Base-by-base conservation (phyloP, 2,888 invertebrate species). In the Xestia xanthographa region DNA sequence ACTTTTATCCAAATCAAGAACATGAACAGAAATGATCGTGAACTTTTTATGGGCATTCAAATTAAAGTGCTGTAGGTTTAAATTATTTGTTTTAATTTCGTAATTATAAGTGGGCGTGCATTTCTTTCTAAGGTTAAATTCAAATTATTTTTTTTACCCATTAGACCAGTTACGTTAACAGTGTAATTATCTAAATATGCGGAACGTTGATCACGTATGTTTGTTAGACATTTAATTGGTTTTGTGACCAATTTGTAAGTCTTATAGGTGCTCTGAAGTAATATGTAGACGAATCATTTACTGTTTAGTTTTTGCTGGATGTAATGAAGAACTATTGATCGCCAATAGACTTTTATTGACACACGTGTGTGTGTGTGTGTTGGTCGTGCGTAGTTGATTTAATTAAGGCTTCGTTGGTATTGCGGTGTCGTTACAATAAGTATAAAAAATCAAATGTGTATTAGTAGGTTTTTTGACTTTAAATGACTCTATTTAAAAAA, bases 281-380 rank as follows among this genome's bases (percentile, higher is more conserved):
- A 87, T 87, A 84, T 89, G 87, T 84, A 82, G 87, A 90, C 88
- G 26, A 88, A 88, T 88, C 75, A 89, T 89, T 92, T 92, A 92
- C 93, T 91, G 90, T 84, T 88, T 79, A 80, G 80, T 90, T 92
- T 91, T 92, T 92, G 88, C 80, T 82, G 53, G 68, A 34, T 84
- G 83, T 79, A 84, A 83, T 84, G 77, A 87, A 86, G 76, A 88
- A 87, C 84, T 82, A 82, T 83, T 86, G 82, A 83, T 86, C 72
- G 80, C 81, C 74, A 75, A 69, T 73, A 58, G 56, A 75, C 71
- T 85, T 34, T 82, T 81, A 75, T 63, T 67, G 66, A 50, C n/a
- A 41, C 4, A 34, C 20, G 1, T 69, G 11, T 63, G 50, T 11
- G 45, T 38, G 12, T 70, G 45, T 38, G 6, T 63, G 5, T 66